Base-by-base conservation (phyloP, 2,797 vertebrate species). In the Holocentrus rufus region DNA sequence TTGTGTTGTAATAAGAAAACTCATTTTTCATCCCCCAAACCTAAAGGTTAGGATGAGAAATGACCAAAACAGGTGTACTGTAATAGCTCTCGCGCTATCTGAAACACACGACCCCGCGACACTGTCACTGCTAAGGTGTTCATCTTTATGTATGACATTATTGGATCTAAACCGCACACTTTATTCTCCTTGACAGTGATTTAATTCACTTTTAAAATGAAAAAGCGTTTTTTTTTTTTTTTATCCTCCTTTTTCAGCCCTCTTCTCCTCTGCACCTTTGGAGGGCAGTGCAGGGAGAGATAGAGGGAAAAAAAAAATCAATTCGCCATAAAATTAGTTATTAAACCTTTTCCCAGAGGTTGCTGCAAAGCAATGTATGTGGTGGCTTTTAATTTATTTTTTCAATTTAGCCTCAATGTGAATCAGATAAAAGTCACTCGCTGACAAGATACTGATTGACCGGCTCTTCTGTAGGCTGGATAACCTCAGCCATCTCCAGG, bases 1-100 rank as follows among this genome's bases (percentile, higher is more conserved):
- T 81, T 77, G 81, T 81, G 85, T 80, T 84, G 82, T 87, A 90
- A 91, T 90, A 87, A 87, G 87, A 91, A 81, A 89, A 90, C 81
- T 85, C 76, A 91, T 93, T 92, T 88, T 89, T 94, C 91, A 90
- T 82, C 74, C 72, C 46, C 63, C 55, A 70, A 88, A 84, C 74
- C 80, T 77, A 92, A 93, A 94, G 92, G 92, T 92, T 90, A 87
- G 80, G 73, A 82, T 88, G 91, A 93, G 86, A 87, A 91, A 94
- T 87, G 84, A 77, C 82, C 85, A 68, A 87, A 90, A 87, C 75
- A 88, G 85, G 86, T 81, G 83, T 55, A 64, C 72, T 57, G 49
- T 79, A 92, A 91, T 91, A 87, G 89, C 87, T 86, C 82, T 83
- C 82, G 65, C 72, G 83, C 81, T 49, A 72, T 87, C 86, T 79